Conservation (phyloP, 2,888 invertebrate species). For the Cephus pulcher region DNA sequence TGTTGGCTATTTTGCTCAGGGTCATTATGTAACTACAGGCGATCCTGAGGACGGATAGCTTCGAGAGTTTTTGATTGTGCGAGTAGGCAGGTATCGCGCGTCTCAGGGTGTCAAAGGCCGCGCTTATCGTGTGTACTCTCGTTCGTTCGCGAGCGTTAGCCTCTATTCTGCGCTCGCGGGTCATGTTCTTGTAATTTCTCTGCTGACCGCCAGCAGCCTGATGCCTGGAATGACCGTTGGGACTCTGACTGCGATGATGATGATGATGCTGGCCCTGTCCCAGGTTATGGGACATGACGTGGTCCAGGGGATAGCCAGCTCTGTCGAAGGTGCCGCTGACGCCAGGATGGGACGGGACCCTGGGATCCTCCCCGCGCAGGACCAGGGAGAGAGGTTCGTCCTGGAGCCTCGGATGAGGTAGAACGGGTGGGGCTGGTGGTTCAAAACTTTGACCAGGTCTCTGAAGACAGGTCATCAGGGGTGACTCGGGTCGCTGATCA, state of each 20-base stretch:
- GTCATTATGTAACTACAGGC: slow-evolving; percentile 95
- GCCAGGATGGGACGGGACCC: slow-evolving; percentile 71
- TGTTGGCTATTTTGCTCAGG: slow-evolving; percentile 77
- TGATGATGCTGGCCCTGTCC: slow-evolving; percentile 25
- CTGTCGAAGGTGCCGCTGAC: slow-evolving; percentile 59
- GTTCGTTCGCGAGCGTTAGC: slow-evolving; percentile 94
- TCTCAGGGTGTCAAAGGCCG: slow-evolving; percentile 91
- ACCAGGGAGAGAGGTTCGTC: slow-evolving; percentile 76
- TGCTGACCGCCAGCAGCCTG: slow-evolving; percentile 68
- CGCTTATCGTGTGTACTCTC: slow-evolving; percentile 94
- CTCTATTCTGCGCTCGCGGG: slow-evolving; percentile 90
- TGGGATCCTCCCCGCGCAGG: slow-evolving; percentile 63
- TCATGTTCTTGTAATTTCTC: slow-evolving; percentile 96
- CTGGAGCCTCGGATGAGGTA: slow-evolving; percentile 61
- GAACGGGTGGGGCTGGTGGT: slow-evolving; percentile 20
- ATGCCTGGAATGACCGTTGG: slow-evolving; percentile 32
- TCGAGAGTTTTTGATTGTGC: slow-evolving; percentile 93
- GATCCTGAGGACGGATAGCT: slow-evolving; percentile 90
- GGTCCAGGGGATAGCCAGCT: slow-evolving; percentile 15
- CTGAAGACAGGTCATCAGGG: slow-evolving; percentile 17
- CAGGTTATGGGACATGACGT: slow-evolving; percentile 39
- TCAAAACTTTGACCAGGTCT: slow-evolving; percentile 40
- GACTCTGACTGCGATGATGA: slow-evolving; percentile 24
- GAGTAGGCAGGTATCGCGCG: slow-evolving; percentile 90
- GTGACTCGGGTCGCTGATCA: not conserved